phyloP scores from a whole-genome alignment of 2,888 invertebrate genomes.

The Drosophila histrio region DNA sequence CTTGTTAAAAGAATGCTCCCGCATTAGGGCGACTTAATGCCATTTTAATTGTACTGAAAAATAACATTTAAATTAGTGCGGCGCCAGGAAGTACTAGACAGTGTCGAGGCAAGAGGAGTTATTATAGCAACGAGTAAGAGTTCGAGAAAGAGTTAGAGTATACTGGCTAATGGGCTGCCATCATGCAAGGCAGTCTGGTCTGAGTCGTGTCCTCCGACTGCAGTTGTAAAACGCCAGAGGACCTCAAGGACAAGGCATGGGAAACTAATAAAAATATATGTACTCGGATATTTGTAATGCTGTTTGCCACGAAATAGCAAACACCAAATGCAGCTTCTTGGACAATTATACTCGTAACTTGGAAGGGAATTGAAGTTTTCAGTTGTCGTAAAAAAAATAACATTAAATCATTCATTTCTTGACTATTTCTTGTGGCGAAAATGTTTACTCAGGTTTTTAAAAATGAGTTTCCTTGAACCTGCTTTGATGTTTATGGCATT shows the following conservation, averaged over 20 bases:
- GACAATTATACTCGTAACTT: slow-evolving; percentile 14
- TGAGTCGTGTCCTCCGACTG: slow-evolving; percentile 26
- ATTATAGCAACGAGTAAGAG: slow-evolving; percentile 24
- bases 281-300: slow-evolving; percentile 8
- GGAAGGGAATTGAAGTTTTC: background rate
- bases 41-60: slow-evolving; percentile 70
- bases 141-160: background rate
- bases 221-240: slow-evolving; percentile 22
- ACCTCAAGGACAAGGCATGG: slow-evolving; percentile 46
- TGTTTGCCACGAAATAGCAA: slow-evolving; percentile 16
- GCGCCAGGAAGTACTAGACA: slow-evolving; percentile 52
- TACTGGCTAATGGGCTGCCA: slow-evolving; percentile 65
- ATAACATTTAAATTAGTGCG: slow-evolving; percentile 73
- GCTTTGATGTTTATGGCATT: slow-evolving; percentile 17
- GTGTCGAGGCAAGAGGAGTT: slow-evolving; percentile 41
- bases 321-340: slow-evolving; percentile 28
- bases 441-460: background rate
- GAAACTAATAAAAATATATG: slow-evolving; percentile 19
- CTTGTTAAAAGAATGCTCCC: slow-evolving; percentile 20
- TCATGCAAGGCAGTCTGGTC: slow-evolving; percentile 58
- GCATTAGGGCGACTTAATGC: slow-evolving; percentile 54
- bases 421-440: background rate
- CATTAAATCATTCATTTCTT: slow-evolving; percentile 8
- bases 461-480: background rate
- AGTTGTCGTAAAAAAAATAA: slow-evolving; percentile 2